Evolutionary conservation across 2,113 vertebrate genomes (phyloP), one percentile per base, ranked within the genome.

Genomic region (Cryptoleucopteryx plumbea): DNA sequence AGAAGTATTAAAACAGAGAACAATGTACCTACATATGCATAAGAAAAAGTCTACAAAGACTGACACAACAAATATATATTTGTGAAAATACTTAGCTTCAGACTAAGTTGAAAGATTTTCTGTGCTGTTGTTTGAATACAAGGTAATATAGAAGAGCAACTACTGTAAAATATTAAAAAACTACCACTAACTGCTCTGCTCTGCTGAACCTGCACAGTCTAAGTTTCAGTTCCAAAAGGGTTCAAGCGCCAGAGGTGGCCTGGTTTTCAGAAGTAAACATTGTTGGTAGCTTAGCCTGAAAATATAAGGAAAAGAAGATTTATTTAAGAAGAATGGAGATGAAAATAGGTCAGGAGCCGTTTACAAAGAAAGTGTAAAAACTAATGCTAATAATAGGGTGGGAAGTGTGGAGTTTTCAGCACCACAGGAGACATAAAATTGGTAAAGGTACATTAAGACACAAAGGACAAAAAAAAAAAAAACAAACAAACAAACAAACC

Each of bases 311-410:
- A 80, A 90, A 86, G 42, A 91, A 20, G 48, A 67, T 36, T 82
- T 78, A 53, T 67, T 91, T 89, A 43, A 74, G 65, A 95, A 95
- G 38, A 92, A 85, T 17, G 11, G 42, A 94, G 68, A 82, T 17
- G 53, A 84, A 93, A 95, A 92, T 63, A 22, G 86, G 68, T 90
- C 86, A 96, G n/a, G 48, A 93, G 52, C 52, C 52, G 43, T 74
- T 79, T 45, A 96, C 1, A 5, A 89, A 89, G 56, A 11, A 95
- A 82, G 21, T 65, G 21, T 90, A 77, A 93, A 85, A 94, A 48
- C 13, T 65, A 92, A 88, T 22, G 14, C 43, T 87, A 93, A 63
- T 87, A 93, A 63, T 9, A 79, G 12, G 27, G 56, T 85, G 70
- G 47, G 47, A 96, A 86, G n/a, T 31, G 84, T 34, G 62, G 55